These are phyloP conservation scores for Amiota minor DNA, from an alignment of 2,888 invertebrate genomes.

Conservation along the genomic window DNA sequence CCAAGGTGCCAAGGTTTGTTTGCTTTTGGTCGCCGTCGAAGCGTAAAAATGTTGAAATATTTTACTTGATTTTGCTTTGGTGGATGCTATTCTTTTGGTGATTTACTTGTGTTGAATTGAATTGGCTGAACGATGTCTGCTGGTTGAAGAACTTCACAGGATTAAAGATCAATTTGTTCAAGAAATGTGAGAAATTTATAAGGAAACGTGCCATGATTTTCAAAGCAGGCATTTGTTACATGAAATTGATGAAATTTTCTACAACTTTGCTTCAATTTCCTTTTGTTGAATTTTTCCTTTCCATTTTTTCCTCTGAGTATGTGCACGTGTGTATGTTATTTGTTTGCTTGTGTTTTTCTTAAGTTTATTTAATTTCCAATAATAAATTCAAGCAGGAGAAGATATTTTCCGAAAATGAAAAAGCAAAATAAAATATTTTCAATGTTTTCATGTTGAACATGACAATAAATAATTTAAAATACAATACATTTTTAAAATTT, in stretches of 20 bases:
- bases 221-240: slow-evolving; percentile 26
- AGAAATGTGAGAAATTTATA: slow-evolving; percentile 58
- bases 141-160: slow-evolving; percentile 34
- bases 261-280: too few species aligned
- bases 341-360: too few species aligned
- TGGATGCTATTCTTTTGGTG: slow-evolving; percentile 46
- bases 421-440: too few species aligned
- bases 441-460: too few species aligned
- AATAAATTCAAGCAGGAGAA: not conserved
- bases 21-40: not conserved
- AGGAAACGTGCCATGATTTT: slow-evolving; percentile 55
- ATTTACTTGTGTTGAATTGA: slow-evolving; percentile 24
- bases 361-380: not conserved
- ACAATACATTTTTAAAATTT: too few species aligned
- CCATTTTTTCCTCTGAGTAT: too few species aligned
- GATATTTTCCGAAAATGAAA: too few species aligned
- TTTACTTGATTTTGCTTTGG: slow-evolving; percentile 34
- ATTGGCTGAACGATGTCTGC: slow-evolving; percentile 3
- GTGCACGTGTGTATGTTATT: too few species aligned
- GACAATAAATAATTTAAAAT: too few species aligned
- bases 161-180: slow-evolving; percentile 52
- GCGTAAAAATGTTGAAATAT: slow-evolving; percentile 11
- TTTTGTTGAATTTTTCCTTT: too few species aligned
- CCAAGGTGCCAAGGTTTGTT: not conserved
- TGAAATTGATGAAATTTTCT: too few species aligned